Base-by-base conservation (phyloP, 2,888 invertebrate species). In the Dione vanillae region DNA sequence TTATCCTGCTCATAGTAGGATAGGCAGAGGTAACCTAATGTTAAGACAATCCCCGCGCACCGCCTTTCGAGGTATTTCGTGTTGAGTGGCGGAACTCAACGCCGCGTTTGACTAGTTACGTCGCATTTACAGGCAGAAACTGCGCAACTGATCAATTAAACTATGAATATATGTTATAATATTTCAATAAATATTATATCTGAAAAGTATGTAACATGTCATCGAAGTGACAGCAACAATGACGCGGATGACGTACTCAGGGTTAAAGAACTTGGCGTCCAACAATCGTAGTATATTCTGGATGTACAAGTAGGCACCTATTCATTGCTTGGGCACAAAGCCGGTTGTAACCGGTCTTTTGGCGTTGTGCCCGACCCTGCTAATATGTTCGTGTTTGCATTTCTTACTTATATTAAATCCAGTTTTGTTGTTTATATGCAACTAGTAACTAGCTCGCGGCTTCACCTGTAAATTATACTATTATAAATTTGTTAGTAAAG, bases 211-310 rank as follows among this genome's bases (percentile, higher is more conserved):
- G 37, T 19, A 56, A 40, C 37, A 40, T 11, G 16, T 40, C 16
- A 16, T 45, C 52, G 37, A n/a, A 47, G 40, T 62, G 37, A 64
- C 56, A 61, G 45, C 43, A 65, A 69, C 65, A 59, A 58, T 64
- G 64, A 64, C 49, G 64, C 37, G 19, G 47, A 71, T 75, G 76
- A 76, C 76, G 75, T 70, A 40, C 19, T 16, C 51, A 54, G 72
- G 76, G 76, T 75, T 70, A 76, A 76, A 54, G 76, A 77, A 77
- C 76, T 75, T 71, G 65, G 52, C 71, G 45, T 43, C 27, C 35
- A 47, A 43, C 35, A 47, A 27, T 35, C 35, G 62, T 61, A 49
- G 49, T 62, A 19, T 49, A 64, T 49, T 64, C 65, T 68, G 67
- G 69, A 61, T 72, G 69, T n/a, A n/a, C n/a, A n/a, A n/a, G n/a